Percentiles rank a stretch among this genome's conserved stretches.
These are phyloP conservation scores for Mixornis gularis DNA, from an alignment of 2,113 vertebrate genomes.

Conservation along the genomic window DNA sequence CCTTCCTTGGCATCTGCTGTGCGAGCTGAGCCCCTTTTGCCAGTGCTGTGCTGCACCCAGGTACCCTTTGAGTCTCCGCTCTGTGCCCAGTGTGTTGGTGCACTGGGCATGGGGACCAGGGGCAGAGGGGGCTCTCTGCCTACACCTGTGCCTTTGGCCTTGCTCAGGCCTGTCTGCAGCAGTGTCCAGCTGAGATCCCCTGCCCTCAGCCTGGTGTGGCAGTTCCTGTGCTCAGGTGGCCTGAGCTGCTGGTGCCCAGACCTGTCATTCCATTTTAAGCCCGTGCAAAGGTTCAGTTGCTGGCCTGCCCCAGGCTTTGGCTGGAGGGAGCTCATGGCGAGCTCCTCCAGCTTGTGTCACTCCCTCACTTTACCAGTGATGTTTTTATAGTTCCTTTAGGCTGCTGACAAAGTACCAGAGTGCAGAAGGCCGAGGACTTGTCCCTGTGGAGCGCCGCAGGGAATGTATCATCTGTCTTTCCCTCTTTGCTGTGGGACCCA, in stretches of 20 bases:
- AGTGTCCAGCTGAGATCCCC: not conserved
- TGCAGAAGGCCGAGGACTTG: not conserved
- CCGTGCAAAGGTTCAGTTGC: rapidly evolving
- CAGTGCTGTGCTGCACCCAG: not conserved
- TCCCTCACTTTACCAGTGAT: not conserved
- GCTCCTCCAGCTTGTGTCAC: not conserved
- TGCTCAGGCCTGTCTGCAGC: rapidly evolving
- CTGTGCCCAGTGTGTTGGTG: not conserved
- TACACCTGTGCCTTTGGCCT: not conserved
- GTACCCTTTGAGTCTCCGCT: rapidly evolving
- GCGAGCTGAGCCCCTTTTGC: not conserved
- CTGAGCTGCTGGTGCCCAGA: not conserved
- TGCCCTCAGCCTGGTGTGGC: not conserved
- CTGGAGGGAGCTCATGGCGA: not conserved
- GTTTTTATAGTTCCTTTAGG: not conserved
- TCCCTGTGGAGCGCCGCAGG: rapidly evolving
- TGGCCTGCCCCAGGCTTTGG: not conserved
- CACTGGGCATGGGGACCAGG: not conserved
- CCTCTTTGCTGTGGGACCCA: not conserved
- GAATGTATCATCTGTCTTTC: rapidly evolving
- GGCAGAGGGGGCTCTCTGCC: not conserved
- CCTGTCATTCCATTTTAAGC: rapidly evolving
- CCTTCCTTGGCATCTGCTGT: not conserved
- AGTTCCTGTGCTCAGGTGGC: rapidly evolving
- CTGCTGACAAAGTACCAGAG: not conserved